Percentiles rank a stretch among this genome's conserved stretches.
Conservation (phyloP, 2,888 invertebrate genomes). For the Dicyrtomina minuta region DNA sequence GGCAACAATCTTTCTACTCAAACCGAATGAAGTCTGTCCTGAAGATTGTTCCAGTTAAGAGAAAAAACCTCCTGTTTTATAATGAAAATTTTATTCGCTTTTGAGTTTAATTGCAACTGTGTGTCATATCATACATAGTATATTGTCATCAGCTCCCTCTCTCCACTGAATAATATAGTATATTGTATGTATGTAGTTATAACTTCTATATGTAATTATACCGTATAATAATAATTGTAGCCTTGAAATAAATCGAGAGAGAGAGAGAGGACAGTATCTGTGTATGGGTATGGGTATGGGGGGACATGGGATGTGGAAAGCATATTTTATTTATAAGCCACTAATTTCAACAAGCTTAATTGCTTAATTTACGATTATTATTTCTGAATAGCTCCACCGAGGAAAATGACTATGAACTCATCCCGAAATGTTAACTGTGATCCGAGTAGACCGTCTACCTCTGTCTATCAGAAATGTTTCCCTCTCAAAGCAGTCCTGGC, state of each 20-base stretch:
- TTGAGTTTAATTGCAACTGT: neutral
- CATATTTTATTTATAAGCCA: neutral
- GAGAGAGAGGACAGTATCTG: too few relatives aligned
- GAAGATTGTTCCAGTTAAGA: slow-evolving; percentile 27
- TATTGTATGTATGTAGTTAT: too few relatives aligned
- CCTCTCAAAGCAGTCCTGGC: slow-evolving; percentile 5
- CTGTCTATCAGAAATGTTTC: slow-evolving; percentile 29
- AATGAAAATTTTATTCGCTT: neutral
- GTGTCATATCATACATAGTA: too few relatives aligned
- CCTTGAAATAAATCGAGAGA: too few relatives aligned
- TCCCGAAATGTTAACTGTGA: slow-evolving; percentile 16
- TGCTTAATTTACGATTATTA: neutral
- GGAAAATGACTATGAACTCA: slow-evolving; percentile 28
- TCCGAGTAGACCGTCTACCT: slow-evolving; percentile 17
- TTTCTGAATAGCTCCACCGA: slow-evolving; percentile 21
- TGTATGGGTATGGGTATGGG: too few relatives aligned
- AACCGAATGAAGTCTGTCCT: slow-evolving; percentile 18
- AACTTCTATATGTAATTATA: too few relatives aligned
- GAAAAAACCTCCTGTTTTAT: neutral
- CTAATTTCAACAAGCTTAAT: neutral
- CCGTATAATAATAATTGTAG: too few relatives aligned
- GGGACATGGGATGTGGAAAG: neutral
- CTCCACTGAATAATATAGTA: too few relatives aligned
- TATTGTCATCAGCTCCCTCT: too few relatives aligned
- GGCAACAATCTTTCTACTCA: slow-evolving; percentile 23